Percentiles rank a stretch among this genome's conserved stretches.
Evolutionary conservation across 2,888 invertebrate species (phyloP).

Genomic region (Nomada lathburiana): DNA sequence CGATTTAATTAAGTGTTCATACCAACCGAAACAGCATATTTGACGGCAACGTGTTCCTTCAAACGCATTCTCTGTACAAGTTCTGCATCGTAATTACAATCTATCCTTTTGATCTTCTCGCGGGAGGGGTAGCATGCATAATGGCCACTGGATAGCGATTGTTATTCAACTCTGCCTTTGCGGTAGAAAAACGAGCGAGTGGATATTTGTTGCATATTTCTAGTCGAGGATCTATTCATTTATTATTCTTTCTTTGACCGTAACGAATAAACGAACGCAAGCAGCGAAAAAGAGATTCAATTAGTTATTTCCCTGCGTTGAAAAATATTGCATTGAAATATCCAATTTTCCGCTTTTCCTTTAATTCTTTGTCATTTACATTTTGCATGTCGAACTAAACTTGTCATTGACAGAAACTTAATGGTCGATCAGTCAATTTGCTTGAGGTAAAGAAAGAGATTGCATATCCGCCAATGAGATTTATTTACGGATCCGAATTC

Average conservation of each 20-base stretch:
- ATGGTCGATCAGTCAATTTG: too few relatives aligned
- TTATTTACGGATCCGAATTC: too few relatives aligned
- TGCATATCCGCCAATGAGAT: too few relatives aligned
- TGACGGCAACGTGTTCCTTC: slow-evolving; percentile 22
- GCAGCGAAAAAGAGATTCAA: slow-evolving; percentile 6
- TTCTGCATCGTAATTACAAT: slow-evolving; percentile 28
- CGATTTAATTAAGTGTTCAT: slow-evolving; percentile 27
- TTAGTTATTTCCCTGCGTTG: not conserved
- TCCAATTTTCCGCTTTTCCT: not conserved
- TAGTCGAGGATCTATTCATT: slow-evolving; percentile 11
- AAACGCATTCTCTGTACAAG: not conserved
- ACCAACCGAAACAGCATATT: slow-evolving; percentile 12
- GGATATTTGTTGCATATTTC: slow-evolving; percentile 45
- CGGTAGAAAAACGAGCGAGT: not conserved
- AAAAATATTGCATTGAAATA: not conserved
- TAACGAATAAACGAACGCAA: not conserved
- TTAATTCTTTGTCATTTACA: not conserved
- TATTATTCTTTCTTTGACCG: slow-evolving; percentile 28
- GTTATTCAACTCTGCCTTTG: slow-evolving; percentile 34
- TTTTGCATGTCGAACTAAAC: too few relatives aligned
- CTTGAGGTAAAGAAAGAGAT: too few relatives aligned
- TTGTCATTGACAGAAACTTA: too few relatives aligned
- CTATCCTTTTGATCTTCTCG: slow-evolving; percentile 30
- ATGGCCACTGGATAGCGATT: slow-evolving; percentile 3
- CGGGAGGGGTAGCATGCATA: not conserved